Base-by-base conservation (phyloP, 53 echinoderm and acorn worm species). In the Echinometra lucunter region DNA sequence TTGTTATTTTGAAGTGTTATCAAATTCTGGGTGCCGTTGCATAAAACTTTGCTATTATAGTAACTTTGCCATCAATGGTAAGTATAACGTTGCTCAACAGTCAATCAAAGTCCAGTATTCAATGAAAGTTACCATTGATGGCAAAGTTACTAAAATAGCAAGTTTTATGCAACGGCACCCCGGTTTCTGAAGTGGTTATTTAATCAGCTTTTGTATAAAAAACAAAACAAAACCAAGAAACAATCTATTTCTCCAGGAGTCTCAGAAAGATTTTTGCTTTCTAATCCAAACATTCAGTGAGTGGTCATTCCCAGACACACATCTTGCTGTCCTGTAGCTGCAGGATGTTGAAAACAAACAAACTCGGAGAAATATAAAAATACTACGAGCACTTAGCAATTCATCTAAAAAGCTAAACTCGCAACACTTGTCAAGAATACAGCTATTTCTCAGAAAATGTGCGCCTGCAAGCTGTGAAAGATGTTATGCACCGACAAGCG, bases 341-440 rank as follows among this genome's bases (percentile, higher is more conserved):
- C n/a, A n/a, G 44, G 1, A 81, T 37, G 23, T 42, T 23, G 81
- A 19, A 81, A 42, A 81, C 42, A 44, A 81, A 85, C 85, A 47
- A 53, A 85, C 74, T n/a, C 85, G n/a, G 47, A 85, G n/a, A 28
- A 49, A 47, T 85, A 37, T 45, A 53, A 47, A 85, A 85, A 85
- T 49, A 85, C 74, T n/a, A 85, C 47, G 15, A 49, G 53, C 85
- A 85, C 85, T 85, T 85, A 85, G 85, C 85, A 85, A 85, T 85
- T 49, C 19, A 47, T 47, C 85, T 35, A 28, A 47, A n/a, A 45
- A 11, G 85, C 47, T 49, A 4, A 30, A 47, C 47, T 85, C 40
- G 85, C 12, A 47, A 85, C 85, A 49, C 27, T 49, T 47, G 49
- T 47, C 85, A 49, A 28, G 49, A n/a, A 53, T 49, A 30, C 30